These are phyloP conservation scores for Thera obeliscata DNA, from an alignment of 2,888 invertebrate genomes.

Conservation along the genomic window DNA sequence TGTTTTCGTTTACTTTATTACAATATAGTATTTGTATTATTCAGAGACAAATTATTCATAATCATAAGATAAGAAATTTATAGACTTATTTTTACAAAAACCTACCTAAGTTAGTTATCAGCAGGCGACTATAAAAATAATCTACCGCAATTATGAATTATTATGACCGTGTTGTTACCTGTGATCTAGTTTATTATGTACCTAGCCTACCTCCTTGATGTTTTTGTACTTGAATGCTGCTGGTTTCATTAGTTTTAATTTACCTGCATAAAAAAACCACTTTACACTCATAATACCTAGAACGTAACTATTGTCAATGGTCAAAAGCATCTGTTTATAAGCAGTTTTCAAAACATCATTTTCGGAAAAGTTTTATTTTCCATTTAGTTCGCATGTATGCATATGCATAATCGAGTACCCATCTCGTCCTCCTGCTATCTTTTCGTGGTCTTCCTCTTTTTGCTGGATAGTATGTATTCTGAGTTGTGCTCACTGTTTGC, in stretches of 20 bases:
- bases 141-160: conserved; percentile 2
- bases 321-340: too few relatives aligned
- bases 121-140: conserved; percentile 14
- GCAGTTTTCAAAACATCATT: too few relatives aligned
- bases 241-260: neutral
- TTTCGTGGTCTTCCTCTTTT: too few relatives aligned
- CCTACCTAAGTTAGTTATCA: conserved; percentile 9
- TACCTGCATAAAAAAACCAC: neutral
- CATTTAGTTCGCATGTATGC: too few relatives aligned
- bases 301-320: too few relatives aligned
- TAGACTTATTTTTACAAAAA: conserved; percentile 5
- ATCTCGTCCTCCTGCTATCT: too few relatives aligned
- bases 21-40: conserved; percentile 9
- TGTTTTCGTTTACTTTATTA: conserved; percentile 10
- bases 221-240: neutral
- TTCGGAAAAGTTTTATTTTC: too few relatives aligned
- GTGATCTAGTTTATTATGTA: neutral
- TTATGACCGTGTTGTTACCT: neutral
- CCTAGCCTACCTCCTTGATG: neutral
- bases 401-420: too few relatives aligned
- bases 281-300: too few relatives aligned
- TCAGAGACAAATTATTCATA: conserved; percentile 11
- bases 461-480: too few relatives aligned
- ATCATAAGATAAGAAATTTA: conserved; percentile 16
- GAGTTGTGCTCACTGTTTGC: too few relatives aligned